A percentile compares a stretch with the other conserved stretches of the same genome.
These are phyloP conservation scores for Antheraea yamamai DNA, from an alignment of 2,888 invertebrate species.

Conservation along the genomic window DNA sequence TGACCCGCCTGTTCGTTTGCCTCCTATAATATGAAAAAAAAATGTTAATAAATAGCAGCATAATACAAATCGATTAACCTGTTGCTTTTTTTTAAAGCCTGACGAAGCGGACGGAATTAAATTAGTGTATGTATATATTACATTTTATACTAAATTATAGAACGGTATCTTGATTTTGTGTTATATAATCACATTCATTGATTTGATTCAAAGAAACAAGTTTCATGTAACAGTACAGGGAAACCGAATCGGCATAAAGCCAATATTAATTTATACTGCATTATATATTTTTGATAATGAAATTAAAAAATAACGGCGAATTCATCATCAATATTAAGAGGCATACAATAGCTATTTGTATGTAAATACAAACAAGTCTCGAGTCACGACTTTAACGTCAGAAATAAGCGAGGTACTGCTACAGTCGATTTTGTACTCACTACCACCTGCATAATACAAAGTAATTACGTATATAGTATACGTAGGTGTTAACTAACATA, in stretches of 20 bases:
- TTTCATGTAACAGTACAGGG: background rate
- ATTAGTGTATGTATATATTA: background rate
- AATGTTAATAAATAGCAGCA: too few species aligned
- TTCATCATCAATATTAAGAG: background rate
- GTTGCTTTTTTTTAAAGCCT: too few species aligned
- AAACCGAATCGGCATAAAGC: background rate
- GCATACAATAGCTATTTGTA: background rate
- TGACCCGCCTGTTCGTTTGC: too few species aligned
- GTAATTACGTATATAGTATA: background rate
- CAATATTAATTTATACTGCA: background rate
- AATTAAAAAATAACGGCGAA: background rate
- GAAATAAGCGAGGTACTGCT: background rate
- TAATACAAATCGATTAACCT: too few species aligned
- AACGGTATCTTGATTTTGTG: background rate
- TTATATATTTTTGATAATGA: background rate
- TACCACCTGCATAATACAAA: background rate
- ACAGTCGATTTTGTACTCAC: background rate
- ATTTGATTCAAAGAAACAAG: background rate
- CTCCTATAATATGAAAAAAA: too few species aligned
- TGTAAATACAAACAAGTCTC: background rate
- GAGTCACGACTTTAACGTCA: background rate
- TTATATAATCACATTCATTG: background rate
- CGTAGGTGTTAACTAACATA: background rate
- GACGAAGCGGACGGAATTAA: too few species aligned
- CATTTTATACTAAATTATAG: background rate